Base-by-base conservation (phyloP, 1,140 invertebrate species). In the Drosophila guanche region DNA sequence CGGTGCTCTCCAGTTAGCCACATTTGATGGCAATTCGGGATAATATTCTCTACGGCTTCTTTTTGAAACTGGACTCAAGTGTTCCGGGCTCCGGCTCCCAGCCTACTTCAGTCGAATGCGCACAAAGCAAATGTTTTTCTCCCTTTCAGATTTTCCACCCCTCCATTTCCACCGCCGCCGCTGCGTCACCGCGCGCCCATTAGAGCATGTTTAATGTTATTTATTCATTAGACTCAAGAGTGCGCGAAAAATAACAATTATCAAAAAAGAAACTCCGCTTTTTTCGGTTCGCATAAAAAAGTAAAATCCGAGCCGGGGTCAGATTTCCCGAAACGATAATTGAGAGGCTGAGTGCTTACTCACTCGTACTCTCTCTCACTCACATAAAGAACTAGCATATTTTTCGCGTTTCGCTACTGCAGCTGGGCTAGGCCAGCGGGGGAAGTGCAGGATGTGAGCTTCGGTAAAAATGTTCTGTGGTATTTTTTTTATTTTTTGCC, bases 211-310 rank as follows among this genome's bases (percentile, higher is more conserved):
- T 89, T 89, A 88, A 88, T 88, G 84, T 88, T 88, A 88, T 88
- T 88, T 88, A 88, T 88, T 88, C 83, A 88, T 88, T 88, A 88
- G 79, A 84, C 77, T 88, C 74, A 88, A 88, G 83, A 88, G 84
- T 88, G 84, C 83, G 84, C 83, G 75, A 88, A 88, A 88, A 88
- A 88, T 89, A 88, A 88, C 84, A 88, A 88, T 86, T 86, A 86
- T 85, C 72, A 88, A 88, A 88, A 72, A 68, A 48, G 67, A 79
- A 77, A 60, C 52, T 70, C 66, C 62, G 56, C 41, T 76, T 71
- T 71, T 72, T 69, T 76, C 43, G 60, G 50, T 23, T 67, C 54
- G 61, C 72, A 67, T 67, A 75, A 58, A 72, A 55, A 55, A 50
- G 56, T 46, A 22, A 55, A 74, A 55, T 58, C 63, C 61, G 46